Evolutionary conservation across 2,888 invertebrate species (phyloP).

Genomic region (Dasysyrphus albostriatus): DNA sequence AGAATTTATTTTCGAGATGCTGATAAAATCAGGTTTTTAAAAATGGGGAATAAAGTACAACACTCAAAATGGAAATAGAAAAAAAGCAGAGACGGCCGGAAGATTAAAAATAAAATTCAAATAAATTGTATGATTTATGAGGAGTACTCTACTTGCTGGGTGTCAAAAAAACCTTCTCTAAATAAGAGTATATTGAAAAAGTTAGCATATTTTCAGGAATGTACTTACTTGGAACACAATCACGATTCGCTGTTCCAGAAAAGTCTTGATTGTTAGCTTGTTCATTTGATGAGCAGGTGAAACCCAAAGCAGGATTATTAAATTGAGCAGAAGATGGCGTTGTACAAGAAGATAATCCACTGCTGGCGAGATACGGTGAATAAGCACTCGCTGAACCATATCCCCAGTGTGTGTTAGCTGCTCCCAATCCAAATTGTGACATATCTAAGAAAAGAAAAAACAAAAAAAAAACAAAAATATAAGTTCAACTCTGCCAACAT

Average conservation of each 20-base stretch:
- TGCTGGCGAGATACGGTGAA: slow-evolving; percentile 91
- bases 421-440: slow-evolving; percentile 93
- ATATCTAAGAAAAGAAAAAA: slow-evolving; percentile 86
- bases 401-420: slow-evolving; percentile 95
- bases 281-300: slow-evolving; percentile 88
- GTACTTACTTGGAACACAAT: slow-evolving; percentile 84
- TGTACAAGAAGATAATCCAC: slow-evolving; percentile 89
- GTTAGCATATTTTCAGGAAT: neutral
- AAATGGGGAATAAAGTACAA: too few species aligned
- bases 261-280: slow-evolving; percentile 86
- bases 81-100: too few species aligned
- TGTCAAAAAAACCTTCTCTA: too few species aligned
- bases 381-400: slow-evolving; percentile 94
- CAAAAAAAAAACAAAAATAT: slow-evolving; percentile 13
- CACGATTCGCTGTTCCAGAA: slow-evolving; percentile 86
- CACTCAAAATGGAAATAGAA: too few species aligned
- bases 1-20: too few species aligned
- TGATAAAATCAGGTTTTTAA: too few species aligned
- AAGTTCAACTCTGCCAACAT: neutral
- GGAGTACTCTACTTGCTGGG: too few species aligned
- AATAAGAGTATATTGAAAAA: neutral
- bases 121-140: too few species aligned
- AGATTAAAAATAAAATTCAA: too few species aligned
- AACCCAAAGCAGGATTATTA: slow-evolving; percentile 90
- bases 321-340: slow-evolving; percentile 89